Conservation (phyloP, 2,797 vertebrate genomes). For the Gouania willdenowi region DNA sequence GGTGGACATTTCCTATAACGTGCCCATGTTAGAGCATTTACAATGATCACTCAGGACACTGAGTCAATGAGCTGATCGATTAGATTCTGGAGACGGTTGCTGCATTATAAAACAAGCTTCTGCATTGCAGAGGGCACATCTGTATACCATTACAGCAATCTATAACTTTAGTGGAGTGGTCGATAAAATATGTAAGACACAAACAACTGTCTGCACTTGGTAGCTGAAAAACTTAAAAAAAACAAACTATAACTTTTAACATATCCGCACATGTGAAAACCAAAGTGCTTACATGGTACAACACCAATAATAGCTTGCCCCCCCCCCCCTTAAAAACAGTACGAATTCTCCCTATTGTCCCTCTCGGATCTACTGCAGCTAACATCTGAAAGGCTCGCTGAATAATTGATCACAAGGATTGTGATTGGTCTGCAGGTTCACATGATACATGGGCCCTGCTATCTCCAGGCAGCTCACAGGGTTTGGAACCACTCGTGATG, state of each 20-base stretch:
- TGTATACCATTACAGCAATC: conserved; percentile 51
- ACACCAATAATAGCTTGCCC: conserved; percentile 1
- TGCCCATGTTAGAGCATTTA: conserved; percentile 31
- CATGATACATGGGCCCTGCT: conserved; percentile 38
- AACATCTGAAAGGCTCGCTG: conserved; percentile 56
- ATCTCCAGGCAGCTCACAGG: conserved; percentile 23
- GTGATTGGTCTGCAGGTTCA: conserved; percentile 48
- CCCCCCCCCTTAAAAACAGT: conserved; percentile 10
- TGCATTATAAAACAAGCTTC: conserved; percentile 58
- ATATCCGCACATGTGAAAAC: not conserved
- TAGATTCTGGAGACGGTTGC: conserved; percentile 46
- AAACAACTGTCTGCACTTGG: not conserved
- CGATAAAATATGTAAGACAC: conserved; percentile 6
- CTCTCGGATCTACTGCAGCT: conserved; percentile 29
- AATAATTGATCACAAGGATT: conserved; percentile 62
- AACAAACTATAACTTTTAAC: not conserved
- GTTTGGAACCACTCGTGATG: conserved; percentile 21
- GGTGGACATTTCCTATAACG: conserved; percentile 30
- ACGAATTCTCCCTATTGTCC: conserved; percentile 28
- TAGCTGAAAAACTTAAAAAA: not conserved
- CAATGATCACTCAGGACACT: conserved; percentile 38
- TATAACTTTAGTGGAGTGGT: conserved; percentile 20
- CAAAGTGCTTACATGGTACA: not conserved
- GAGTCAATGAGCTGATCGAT: conserved; percentile 61
- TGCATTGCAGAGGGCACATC: conserved; percentile 65